These are phyloP conservation scores for Craniophora ligustri DNA, from an alignment of 2,888 invertebrate species.

Conservation along the genomic window DNA sequence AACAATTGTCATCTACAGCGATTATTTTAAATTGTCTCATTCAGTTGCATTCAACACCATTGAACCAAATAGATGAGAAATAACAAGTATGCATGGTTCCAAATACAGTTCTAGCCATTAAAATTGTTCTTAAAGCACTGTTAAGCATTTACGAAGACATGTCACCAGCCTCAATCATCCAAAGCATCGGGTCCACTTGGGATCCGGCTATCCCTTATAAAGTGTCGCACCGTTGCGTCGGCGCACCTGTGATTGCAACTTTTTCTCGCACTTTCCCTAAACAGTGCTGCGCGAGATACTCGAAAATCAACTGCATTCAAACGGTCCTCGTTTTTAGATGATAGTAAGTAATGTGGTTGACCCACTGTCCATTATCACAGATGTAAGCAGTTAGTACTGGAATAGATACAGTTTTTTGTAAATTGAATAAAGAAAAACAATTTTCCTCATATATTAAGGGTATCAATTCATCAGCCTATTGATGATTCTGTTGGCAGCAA, in stretches of 20 bases:
- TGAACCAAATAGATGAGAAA: no score
- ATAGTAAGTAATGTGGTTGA: constrained; percentile 39
- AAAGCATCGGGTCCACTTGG: constrained; percentile 23
- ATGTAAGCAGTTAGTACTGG: constrained; percentile 3
- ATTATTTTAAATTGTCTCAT: no score
- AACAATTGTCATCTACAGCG: no score
- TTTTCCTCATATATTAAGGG: no score
- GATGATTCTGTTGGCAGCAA: no score
- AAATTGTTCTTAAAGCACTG: neutral
- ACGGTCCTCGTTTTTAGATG: constrained; percentile 44
- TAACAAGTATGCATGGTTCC: no score
- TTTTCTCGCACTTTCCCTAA: constrained; percentile 58
- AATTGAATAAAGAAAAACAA: no score
- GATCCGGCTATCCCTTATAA: constrained; percentile 53
- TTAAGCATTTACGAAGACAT: neutral
- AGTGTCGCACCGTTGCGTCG: constrained; percentile 47
- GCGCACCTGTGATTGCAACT: constrained; percentile 40
- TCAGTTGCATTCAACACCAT: no score
- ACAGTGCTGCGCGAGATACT: constrained; percentile 55
- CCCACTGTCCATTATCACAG: constrained; percentile 27
- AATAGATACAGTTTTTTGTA: no score
- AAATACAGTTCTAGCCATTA: no score
- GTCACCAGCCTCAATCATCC: constrained; percentile 19
- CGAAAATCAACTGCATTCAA: constrained; percentile 61
- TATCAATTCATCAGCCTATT: no score